These are phyloP conservation scores for Hestina assimilis DNA, from an alignment of 1,140 invertebrate genomes.

Conservation along the genomic window DNA sequence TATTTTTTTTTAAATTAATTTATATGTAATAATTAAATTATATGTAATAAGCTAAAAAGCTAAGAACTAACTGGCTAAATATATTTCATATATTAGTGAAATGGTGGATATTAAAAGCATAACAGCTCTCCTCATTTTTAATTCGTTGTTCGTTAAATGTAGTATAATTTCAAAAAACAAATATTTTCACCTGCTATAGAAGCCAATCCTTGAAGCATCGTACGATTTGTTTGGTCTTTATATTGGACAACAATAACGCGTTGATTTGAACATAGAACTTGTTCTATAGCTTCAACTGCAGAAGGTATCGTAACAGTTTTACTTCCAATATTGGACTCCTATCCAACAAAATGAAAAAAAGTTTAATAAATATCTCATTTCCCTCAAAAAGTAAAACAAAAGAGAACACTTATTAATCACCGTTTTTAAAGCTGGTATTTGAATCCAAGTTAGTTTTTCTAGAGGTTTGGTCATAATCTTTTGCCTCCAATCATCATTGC, in stretches of 20 bases:
- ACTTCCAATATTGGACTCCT: neutral
- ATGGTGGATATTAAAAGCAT: no score
- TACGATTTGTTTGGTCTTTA: neutral
- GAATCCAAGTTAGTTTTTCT: neutral
- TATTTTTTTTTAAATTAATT: no score
- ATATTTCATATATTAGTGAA: no score
- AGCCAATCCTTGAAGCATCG: constrained; percentile 21
- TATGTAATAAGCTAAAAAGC: no score
- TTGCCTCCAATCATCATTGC: neutral
- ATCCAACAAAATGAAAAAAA: neutral
- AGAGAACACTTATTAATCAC: no score
- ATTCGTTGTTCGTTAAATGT: no score
- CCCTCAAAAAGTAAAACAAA: no score
- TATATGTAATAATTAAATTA: no score
- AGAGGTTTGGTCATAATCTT: neutral
- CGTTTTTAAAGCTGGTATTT: constrained; percentile 1
- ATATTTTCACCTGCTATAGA: constrained; percentile 26
- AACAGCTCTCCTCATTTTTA: no score
- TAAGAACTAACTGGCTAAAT: no score
- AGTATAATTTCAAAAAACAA: neutral
- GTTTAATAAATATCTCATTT: no score
- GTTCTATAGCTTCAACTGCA: constrained; percentile 28
- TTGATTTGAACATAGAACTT: constrained; percentile 24
- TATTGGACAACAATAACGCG: constrained; percentile 4
- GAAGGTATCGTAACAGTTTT: neutral